Percentiles rank a stretch among this genome's conserved stretches.
Conservation (phyloP, 2,113 vertebrate genomes). For the Thymallus thymallus region DNA sequence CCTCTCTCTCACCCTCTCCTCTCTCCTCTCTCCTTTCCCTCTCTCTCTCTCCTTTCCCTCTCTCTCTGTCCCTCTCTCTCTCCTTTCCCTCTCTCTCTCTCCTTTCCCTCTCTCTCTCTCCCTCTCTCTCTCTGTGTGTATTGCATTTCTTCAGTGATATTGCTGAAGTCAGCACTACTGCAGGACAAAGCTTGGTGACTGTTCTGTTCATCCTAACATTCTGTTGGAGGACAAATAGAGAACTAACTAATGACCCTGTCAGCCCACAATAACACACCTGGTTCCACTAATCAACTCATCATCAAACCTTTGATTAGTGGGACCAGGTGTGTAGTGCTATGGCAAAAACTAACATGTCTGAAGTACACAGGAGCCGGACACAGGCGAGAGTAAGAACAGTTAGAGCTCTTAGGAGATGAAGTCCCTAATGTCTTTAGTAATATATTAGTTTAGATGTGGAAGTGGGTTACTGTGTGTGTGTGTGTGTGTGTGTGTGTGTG, state of each 20-base stretch:
- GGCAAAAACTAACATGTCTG: too few species aligned
- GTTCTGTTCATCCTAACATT: neutral
- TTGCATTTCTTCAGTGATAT: constrained; percentile 27
- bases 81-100: neutral
- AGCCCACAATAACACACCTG: too few species aligned
- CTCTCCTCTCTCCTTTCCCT: neutral
- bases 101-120: neutral
- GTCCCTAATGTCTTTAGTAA: constrained; percentile 40
- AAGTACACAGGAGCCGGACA: too few species aligned
- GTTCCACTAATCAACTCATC: too few species aligned
- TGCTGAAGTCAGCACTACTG: constrained; percentile 16
- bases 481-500: constrained; percentile 10
- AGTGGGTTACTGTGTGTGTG: constrained; percentile 43
- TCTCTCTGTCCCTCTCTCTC: neutral
- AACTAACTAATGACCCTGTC: too few species aligned
- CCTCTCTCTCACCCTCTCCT: neutral
- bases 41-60: constrained; percentile 15
- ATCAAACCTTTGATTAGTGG: too few species aligned
- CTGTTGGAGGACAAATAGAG: too few species aligned
- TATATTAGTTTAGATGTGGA: constrained; percentile 48
- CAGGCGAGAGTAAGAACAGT: too few species aligned
- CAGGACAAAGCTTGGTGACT: neutral
- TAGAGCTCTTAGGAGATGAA: constrained; percentile 39
- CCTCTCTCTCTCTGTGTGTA: constrained; percentile 17
- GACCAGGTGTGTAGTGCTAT: too few species aligned